Evolutionary conservation across 2,113 vertebrate species (phyloP).

Genomic region (Plecturocebus donacophilus): DNA sequence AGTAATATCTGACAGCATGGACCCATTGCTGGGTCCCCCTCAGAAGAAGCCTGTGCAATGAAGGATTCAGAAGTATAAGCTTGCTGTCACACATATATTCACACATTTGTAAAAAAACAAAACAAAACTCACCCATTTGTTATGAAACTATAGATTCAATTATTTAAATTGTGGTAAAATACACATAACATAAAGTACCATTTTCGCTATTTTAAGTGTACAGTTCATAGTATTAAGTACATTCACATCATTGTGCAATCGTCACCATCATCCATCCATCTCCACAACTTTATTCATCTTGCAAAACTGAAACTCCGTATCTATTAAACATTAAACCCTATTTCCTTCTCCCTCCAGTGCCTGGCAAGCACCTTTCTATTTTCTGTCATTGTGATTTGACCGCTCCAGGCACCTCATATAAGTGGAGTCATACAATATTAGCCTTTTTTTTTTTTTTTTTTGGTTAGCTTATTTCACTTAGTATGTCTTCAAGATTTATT

Average conservation of each 20-base stretch:
- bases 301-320: background rate
- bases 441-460: background rate
- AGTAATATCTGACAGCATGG: background rate
- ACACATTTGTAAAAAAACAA: background rate
- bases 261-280: background rate
- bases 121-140: background rate
- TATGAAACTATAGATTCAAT: background rate
- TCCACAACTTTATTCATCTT: background rate
- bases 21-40: background rate
- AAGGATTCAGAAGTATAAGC: background rate
- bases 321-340: background rate
- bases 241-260: background rate
- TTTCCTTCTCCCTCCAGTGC: background rate
- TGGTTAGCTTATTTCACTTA: background rate
- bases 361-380: background rate
- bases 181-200: background rate
- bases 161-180: background rate
- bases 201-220: background rate
- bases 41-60: background rate
- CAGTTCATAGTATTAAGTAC: background rate
- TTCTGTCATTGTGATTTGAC: background rate
- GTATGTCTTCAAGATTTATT: background rate
- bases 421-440: background rate
- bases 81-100: background rate
- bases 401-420: background rate